Evolutionary conservation across 1,140 invertebrate genomes (phyloP).

Genomic region (Monomorium pharaonis): DNA sequence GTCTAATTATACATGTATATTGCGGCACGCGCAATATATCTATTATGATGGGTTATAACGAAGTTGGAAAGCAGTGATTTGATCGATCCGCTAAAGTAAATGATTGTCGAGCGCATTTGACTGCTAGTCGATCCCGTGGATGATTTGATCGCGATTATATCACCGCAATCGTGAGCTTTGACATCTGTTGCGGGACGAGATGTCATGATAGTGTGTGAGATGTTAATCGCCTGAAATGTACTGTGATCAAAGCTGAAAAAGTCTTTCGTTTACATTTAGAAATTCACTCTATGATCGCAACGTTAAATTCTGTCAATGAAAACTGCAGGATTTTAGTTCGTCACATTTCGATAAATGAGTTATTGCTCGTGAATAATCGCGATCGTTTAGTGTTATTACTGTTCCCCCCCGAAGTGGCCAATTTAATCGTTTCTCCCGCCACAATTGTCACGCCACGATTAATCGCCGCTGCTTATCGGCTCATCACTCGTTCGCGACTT

Average conservation of each 20-base stretch:
- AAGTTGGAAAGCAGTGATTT: constrained; percentile 41
- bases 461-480: constrained; percentile 32
- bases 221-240: constrained; percentile 16
- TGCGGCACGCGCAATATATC: constrained; percentile 30
- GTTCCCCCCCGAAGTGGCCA: not conserved
- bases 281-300: not conserved
- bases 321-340: not conserved
- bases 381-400: not conserved
- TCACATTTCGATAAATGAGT: not conserved
- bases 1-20: constrained; percentile 53
- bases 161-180: constrained; percentile 30
- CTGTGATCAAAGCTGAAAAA: not conserved
- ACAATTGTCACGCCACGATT: not conserved
- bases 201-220: constrained; percentile 12
- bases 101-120: constrained; percentile 38
- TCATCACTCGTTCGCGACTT: constrained; percentile 47
- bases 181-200: constrained; percentile 42
- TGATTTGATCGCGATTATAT: constrained; percentile 30
- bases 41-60: constrained; percentile 47
- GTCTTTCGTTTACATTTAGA: not conserved
- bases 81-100: constrained; percentile 57
- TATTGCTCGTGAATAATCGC: not conserved
- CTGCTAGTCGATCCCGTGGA: constrained; percentile 4
- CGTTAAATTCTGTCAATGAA: not conserved
- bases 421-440: constrained; percentile 5